Conservation (phyloP, 2,888 invertebrate species). For the Acleris laterana region DNA sequence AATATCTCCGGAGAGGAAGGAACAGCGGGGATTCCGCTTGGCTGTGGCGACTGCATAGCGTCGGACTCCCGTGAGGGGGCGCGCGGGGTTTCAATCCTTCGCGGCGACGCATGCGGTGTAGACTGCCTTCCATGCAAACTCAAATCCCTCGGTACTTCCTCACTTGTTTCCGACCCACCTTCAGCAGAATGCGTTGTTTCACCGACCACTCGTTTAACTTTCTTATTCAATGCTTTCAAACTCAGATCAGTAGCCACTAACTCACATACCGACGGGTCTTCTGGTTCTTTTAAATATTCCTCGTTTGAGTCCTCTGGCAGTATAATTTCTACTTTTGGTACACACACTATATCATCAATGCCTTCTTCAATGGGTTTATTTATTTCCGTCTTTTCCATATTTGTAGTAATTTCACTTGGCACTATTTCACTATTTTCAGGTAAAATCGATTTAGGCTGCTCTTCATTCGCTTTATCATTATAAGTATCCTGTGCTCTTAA, state of each 20-base stretch:
- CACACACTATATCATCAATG: constrained; percentile 42
- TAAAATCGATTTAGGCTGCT: constrained; percentile 50
- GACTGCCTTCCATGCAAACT: constrained; percentile 82
- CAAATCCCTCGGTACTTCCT: constrained; percentile 86
- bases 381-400: constrained; percentile 40
- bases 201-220: constrained; percentile 47
- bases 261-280: constrained; percentile 54
- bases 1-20: constrained; percentile 88
- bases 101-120: constrained; percentile 74
- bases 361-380: constrained; percentile 43
- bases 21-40: constrained; percentile 88
- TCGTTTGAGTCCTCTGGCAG: constrained; percentile 26
- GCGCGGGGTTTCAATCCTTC: constrained; percentile 79
- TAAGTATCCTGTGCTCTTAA: constrained; percentile 63
- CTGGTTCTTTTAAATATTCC: constrained; percentile 46
- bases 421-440: constrained; percentile 60
- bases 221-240: constrained; percentile 67
- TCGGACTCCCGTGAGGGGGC: constrained; percentile 89
- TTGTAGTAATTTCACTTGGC: constrained; percentile 47
- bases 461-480: constrained; percentile 49
- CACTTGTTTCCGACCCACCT: constrained; percentile 71
- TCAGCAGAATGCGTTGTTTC: constrained; percentile 57
- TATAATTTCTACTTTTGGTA: constrained; percentile 30
- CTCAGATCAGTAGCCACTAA: constrained; percentile 85
- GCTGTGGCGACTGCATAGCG: constrained; percentile 89